Conservation (phyloP, 1,140 invertebrate species). For the Bacillus rossius region DNA sequence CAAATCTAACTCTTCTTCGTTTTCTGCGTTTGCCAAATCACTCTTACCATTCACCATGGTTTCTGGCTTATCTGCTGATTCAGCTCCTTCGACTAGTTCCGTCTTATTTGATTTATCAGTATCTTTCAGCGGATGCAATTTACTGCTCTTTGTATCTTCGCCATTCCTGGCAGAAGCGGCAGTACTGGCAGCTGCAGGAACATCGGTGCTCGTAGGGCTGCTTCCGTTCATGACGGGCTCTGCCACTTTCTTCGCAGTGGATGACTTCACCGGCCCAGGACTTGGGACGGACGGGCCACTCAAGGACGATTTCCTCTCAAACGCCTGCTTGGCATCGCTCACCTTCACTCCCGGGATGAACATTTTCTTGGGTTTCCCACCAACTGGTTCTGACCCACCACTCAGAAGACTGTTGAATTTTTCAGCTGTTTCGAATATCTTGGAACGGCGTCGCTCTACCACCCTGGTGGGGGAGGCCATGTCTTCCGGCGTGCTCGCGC, state of each 20-base stretch:
- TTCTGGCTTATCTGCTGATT: background rate
- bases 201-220: no score
- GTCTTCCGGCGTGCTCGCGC: background rate
- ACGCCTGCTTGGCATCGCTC: constrained; percentile 75
- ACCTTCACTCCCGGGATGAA: constrained; percentile 76
- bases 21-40: background rate
- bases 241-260: background rate
- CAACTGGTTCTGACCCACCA: constrained; percentile 7
- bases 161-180: no score
- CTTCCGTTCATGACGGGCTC: background rate
- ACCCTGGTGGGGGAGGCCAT: constrained; percentile 2
- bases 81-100: background rate
- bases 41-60: background rate
- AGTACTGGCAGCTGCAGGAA: no score
- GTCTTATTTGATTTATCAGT: no score
- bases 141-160: no score
- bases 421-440: constrained; percentile 64
- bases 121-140: no score
- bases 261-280: background rate
- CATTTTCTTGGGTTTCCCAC: constrained; percentile 68
- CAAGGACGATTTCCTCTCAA: constrained; percentile 67
- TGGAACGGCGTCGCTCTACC: constrained; percentile 53
- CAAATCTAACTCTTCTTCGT: background rate
- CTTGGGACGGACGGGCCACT: background rate
- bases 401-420: constrained; percentile 56